Conservation (phyloP, 2,797 vertebrate species). For the Oceanodroma leucorhoa region DNA sequence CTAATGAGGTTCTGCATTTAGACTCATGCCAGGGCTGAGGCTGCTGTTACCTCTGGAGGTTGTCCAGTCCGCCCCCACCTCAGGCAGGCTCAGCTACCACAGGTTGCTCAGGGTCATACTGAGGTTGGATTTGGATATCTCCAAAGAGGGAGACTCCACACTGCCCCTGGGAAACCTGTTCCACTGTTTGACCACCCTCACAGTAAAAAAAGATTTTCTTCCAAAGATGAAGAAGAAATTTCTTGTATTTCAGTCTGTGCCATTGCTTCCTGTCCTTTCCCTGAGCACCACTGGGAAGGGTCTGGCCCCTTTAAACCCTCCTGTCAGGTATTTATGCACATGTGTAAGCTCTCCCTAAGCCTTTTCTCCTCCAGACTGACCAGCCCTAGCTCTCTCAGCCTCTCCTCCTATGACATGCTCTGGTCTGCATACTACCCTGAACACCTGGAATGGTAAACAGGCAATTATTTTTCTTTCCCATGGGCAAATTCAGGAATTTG, state of each 20-base stretch:
- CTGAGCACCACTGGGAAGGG: not conserved
- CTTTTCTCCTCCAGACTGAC: not conserved
- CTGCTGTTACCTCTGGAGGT: not conserved
- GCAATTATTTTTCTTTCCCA: not conserved
- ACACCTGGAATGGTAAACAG: not conserved
- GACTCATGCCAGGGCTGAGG: not conserved
- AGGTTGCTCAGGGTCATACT: not conserved
- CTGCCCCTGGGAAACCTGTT: not conserved
- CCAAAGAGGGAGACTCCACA: not conserved
- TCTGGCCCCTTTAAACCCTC: not conserved
- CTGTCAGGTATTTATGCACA: not conserved
- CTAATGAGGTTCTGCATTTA: constrained; percentile 1
- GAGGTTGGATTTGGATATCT: not conserved
- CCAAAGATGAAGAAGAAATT: not conserved
- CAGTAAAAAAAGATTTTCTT: not conserved
- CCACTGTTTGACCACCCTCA: not conserved
- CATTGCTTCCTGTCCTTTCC: not conserved
- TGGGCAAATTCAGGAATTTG: not conserved
- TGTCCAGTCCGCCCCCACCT: not conserved
- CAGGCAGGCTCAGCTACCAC: not conserved
- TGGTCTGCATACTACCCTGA: not conserved
- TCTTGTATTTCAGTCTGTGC: not conserved
- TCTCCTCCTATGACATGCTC: not conserved
- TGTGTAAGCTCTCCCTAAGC: not conserved
- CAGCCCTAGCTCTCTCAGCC: not conserved